A percentile compares a stretch with the other conserved stretches of the same genome.
Evolutionary conservation across 2,113 vertebrate genomes (phyloP).

Genomic region (Sinocyclocheilus rhinocerous): DNA sequence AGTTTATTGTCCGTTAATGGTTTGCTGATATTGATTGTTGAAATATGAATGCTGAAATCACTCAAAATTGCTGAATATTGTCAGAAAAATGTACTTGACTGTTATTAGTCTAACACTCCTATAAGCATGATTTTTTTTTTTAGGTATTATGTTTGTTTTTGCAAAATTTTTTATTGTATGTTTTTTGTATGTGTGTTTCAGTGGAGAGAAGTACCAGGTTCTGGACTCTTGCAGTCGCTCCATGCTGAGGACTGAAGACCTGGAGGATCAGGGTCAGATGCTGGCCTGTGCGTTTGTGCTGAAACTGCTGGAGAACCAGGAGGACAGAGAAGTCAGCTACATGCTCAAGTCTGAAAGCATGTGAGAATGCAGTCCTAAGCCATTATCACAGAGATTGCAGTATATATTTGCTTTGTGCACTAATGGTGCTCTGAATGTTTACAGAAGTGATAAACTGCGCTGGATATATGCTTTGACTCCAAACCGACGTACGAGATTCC

Average conservation of each 20-base stretch:
- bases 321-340: slow-evolving; percentile 86
- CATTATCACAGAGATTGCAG: not conserved
- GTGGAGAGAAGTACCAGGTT: slow-evolving; percentile 92
- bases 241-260: slow-evolving; percentile 90
- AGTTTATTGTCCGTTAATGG: not conserved
- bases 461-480: slow-evolving; percentile 94
- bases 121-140: no score
- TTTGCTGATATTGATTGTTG: not conserved
- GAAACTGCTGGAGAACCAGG: slow-evolving; percentile 89
- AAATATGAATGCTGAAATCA: not conserved
- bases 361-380: slow-evolving; percentile 76
- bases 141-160: no score
- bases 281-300: slow-evolving; percentile 90
- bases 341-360: slow-evolving; percentile 91
- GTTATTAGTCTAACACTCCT: no score
- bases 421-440: slow-evolving; percentile 2
- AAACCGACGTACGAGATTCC: slow-evolving; percentile 90
- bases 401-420: not conserved
- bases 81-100: not conserved
- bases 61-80: not conserved
- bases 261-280: slow-evolving; percentile 93
- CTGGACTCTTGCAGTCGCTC: slow-evolving; percentile 88
- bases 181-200: slow-evolving; percentile 53
- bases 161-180: not conserved
- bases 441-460: slow-evolving; percentile 94